Conservation (phyloP, 2,888 invertebrate genomes). For the Macaria notata region DNA sequence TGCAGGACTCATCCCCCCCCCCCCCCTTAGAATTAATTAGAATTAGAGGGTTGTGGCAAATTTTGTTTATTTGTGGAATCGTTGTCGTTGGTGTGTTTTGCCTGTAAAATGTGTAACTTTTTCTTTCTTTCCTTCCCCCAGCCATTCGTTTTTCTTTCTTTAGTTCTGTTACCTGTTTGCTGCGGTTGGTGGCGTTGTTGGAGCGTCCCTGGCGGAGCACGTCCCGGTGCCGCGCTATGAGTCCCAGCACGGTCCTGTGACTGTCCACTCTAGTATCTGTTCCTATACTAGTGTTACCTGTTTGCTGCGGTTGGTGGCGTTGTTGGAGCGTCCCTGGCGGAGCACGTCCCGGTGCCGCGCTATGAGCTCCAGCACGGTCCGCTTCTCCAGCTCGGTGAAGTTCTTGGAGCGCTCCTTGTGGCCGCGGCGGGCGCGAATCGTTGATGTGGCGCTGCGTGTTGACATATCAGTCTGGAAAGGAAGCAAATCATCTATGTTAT, state of each 20-base stretch:
- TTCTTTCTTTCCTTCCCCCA: too few species aligned
- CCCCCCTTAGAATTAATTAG: too few species aligned
- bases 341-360: constrained; percentile 76
- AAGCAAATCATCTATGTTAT: too few species aligned
- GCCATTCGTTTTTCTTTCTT: too few species aligned
- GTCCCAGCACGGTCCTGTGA: constrained; percentile 76
- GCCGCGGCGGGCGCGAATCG: constrained; percentile 72
- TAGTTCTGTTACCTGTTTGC: constrained; percentile 63
- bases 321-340: constrained; percentile 79
- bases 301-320: constrained; percentile 78
- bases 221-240: constrained; percentile 75
- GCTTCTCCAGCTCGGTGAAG: constrained; percentile 79
- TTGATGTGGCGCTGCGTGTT: constrained; percentile 65
- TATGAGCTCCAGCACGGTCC: constrained; percentile 76
- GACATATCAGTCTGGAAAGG: constrained; percentile 70
- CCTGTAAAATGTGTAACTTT: too few species aligned
- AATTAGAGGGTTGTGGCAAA: too few species aligned
- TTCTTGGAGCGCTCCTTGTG: constrained; percentile 81
- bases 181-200: constrained; percentile 79
- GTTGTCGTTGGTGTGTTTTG: too few species aligned
- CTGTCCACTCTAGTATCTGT: constrained; percentile 76
- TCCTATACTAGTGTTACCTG: constrained; percentile 60
- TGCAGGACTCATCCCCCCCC: too few species aligned
- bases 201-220: constrained; percentile 79
- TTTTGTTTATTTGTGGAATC: too few species aligned